Evolutionary conservation across 2,797 vertebrate species (phyloP), one percentile per base, ranked within the genome.

Genomic region (Hippoglossus hippoglossus): DNA sequence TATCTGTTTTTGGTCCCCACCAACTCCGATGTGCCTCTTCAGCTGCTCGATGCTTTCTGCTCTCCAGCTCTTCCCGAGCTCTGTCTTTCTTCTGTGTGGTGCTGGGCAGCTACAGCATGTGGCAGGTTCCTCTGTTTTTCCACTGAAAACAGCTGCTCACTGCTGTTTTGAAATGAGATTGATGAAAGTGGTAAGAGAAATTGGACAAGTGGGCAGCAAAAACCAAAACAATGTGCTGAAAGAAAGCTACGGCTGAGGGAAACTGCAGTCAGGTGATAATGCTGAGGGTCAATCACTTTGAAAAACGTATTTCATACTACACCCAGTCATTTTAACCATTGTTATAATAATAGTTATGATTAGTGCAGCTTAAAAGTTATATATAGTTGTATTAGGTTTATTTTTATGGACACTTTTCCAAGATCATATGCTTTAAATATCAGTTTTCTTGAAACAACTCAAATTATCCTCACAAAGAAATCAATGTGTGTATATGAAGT

Each of bases 141-240:
- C 3, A 2, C 2, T 10, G 28, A 26, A 34, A 54, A n/a, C 36
- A 21, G 50, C 49, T 41, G 36, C 50, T 51, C 6, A 2, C 24
- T 47, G 41, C 41, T 28, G 16, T 26, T 18, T 58, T 39, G 5
- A 52, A 51, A 61, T 44, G 4, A 19, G 21, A 11, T 22, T 67
- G 36, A 69, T 69, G 28, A 55, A 24, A 1, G 15, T 2, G 11
- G 49, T 26, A 7, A 18, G 44, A 19, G 6, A 19, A 46, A 19
- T 46, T 46, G 7, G n/a, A 49, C 47, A 9, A 49, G 47, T 16
- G 19, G 61, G 62, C 28, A 53, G 57, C 57, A 60, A 67, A 65
- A 46, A 58, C 21, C 31, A 70, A 76, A 79, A 44, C 25, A 63
- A 41, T 26, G 24, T 47, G 54, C 21, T 44, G 21, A 71, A 63